phyloP scores from a whole-genome alignment of 2,797 vertebrate genomes.

The Semaprochilodus insignis region DNA sequence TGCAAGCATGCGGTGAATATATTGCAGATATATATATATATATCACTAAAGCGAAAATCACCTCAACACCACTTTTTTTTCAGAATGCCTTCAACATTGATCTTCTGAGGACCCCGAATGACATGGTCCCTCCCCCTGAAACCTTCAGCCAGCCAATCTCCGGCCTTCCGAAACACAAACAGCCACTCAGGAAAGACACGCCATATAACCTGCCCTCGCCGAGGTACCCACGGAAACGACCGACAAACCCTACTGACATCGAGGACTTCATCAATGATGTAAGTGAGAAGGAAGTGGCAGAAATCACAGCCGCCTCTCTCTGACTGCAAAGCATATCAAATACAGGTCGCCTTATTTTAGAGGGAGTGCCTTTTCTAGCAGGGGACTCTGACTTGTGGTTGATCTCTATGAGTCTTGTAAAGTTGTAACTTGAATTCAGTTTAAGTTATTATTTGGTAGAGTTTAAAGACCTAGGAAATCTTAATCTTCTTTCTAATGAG shows the following conservation, averaged over 20 bases:
- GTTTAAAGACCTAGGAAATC: too few relatives aligned
- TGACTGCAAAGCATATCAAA: background rate
- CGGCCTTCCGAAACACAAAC: slow-evolving; percentile 76
- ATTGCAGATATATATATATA: too few relatives aligned
- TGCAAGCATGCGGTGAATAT: too few relatives aligned
- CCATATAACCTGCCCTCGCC: slow-evolving; percentile 82
- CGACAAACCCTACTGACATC: slow-evolving; percentile 86
- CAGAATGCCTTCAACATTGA: slow-evolving; percentile 94
- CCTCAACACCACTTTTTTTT: background rate
- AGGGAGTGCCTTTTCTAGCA: too few relatives aligned
- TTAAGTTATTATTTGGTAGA: too few relatives aligned
- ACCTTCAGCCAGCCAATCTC: slow-evolving; percentile 63
- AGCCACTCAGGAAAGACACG: slow-evolving; percentile 83
- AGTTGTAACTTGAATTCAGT: too few relatives aligned
- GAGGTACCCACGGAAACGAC: slow-evolving; percentile 72
- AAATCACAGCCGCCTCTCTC: background rate
- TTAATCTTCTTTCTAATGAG: too few relatives aligned
- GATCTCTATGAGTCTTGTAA: too few relatives aligned
- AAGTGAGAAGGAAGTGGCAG: slow-evolving; percentile 55
- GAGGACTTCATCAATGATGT: slow-evolving; percentile 93
- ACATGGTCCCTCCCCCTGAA: slow-evolving; percentile 65
- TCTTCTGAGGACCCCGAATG: slow-evolving; percentile 87
- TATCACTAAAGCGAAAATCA: too few relatives aligned
- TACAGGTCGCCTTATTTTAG: too few relatives aligned
- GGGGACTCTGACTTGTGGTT: too few relatives aligned